Evolutionary conservation across 1,140 invertebrate genomes (phyloP), one percentile per base, ranked within the genome.

Genomic region (Rhagoletis pomonella): DNA sequence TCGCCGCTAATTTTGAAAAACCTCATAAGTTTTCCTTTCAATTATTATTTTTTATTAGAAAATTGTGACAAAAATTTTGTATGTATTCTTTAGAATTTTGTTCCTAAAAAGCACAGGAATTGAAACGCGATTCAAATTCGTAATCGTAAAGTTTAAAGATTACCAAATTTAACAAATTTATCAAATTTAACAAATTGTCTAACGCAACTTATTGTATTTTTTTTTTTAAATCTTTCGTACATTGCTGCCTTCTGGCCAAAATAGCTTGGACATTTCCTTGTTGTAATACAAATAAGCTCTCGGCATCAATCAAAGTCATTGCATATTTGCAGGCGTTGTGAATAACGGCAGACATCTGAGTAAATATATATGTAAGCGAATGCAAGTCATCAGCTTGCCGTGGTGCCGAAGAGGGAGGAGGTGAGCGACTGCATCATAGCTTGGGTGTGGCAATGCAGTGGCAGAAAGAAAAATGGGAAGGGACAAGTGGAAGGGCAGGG

Each of bases 271-370:
- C 44, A 29, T 50, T n/a, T 29, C 55, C 73, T 55, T 58, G 17
- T 81, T 55, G 55, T 19, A 55, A 10, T 55, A 42, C 9, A 81
- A 50, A 47, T 81, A 81, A 81, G 19, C 9, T 81, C 9, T 19
- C 47, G 50, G 5, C 17, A 81, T 58, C 17, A 81, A 2, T 77
- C 0, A 81, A 81, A 9, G 7, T 17, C 12, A 55, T 81, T 81
- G 73, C 73, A 81, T 81, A 81, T 81, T 50, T 81, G 50, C 29
- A 55, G 73, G 73, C 47, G 73, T 29, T 7, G n/a, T 6, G 42
- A 4, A 19, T 14, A 73, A 42, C 12, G 5, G 42, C 67, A 44
- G 12, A 73, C 12, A 73, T 44, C 9, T 47, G 42, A 73, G 14
- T 69, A 69, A 39, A 29, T 10, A 39, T 29, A 44, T 5, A 64